phyloP scores from a whole-genome alignment of 2,113 vertebrate genomes.

The Phaethornis superciliosus region DNA sequence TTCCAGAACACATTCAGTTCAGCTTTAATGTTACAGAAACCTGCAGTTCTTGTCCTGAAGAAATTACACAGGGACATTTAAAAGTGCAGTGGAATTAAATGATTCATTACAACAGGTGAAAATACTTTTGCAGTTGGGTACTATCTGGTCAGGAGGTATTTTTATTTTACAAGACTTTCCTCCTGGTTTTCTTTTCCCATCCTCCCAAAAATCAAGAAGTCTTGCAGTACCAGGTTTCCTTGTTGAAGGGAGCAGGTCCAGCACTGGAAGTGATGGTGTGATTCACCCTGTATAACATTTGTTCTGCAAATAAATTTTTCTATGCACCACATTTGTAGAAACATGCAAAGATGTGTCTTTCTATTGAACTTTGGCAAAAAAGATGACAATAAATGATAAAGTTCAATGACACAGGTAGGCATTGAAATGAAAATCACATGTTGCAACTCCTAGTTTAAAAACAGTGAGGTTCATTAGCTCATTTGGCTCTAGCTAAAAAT shows the following conservation, averaged over 20 bases:
- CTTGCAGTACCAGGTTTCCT: background rate
- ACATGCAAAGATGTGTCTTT: background rate
- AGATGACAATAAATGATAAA: background rate
- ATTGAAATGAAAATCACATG: background rate
- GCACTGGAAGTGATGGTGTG: background rate
- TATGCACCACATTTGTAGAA: background rate
- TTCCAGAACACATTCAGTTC: background rate
- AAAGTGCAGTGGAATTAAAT: conserved; percentile 19
- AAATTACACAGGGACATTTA: background rate
- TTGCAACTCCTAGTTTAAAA: background rate
- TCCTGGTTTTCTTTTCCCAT: background rate
- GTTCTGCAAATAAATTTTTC: background rate
- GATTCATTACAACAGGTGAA: conserved; percentile 59
- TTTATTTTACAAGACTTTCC: background rate
- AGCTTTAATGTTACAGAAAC: background rate
- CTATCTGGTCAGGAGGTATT: conserved; percentile 11
- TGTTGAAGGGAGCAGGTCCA: background rate
- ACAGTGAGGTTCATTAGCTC: background rate
- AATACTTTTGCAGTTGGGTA: conserved; percentile 19
- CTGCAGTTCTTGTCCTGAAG: background rate
- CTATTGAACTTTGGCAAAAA: conserved; percentile 18
- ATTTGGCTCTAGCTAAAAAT: background rate
- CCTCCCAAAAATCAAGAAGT: background rate
- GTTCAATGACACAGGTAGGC: conserved; percentile 1
- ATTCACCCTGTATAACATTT: background rate